Conservation (phyloP, 2,888 invertebrate species). For the Lissocephala sabroskyi region DNA sequence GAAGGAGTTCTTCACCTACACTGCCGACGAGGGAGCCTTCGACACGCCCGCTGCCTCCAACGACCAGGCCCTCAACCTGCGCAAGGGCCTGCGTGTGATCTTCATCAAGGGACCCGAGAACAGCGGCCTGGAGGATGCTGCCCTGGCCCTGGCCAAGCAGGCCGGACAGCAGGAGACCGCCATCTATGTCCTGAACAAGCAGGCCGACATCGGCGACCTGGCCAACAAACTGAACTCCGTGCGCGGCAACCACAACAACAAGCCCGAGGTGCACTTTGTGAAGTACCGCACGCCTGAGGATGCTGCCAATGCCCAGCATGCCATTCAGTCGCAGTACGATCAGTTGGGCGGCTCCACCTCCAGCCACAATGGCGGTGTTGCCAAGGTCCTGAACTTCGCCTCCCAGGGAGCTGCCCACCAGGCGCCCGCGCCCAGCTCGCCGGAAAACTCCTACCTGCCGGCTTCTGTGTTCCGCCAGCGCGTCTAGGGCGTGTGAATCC, state of each 20-base stretch:
- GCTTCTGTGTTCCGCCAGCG: conserved; percentile 50
- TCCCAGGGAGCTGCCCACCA: conserved; percentile 33
- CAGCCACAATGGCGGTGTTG: conserved; percentile 57
- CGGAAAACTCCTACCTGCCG: conserved; percentile 50
- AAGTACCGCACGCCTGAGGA: conserved; percentile 68
- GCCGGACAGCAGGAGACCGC: conserved; percentile 64
- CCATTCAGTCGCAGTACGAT: conserved; percentile 66
- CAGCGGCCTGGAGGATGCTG: conserved; percentile 60
- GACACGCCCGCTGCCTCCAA: conserved; percentile 41
- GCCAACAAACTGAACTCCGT: conserved; percentile 54
- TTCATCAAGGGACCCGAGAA: conserved; percentile 71
- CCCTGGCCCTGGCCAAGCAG: conserved; percentile 51
- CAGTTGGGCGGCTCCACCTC: conserved; percentile 49
- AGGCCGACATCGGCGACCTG: conserved; percentile 58
- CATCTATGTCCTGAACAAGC: conserved; percentile 66
- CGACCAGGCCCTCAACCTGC: conserved; percentile 37
- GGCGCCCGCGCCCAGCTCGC: conserved; percentile 19
- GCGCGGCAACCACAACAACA: conserved; percentile 44
- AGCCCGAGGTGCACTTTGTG: conserved; percentile 68
- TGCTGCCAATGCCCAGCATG: conserved; percentile 63
- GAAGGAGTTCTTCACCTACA: conserved; percentile 66
- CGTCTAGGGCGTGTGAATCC: conserved; percentile 21
- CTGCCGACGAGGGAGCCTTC: conserved; percentile 64
- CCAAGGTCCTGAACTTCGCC: conserved; percentile 63
- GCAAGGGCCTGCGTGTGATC: conserved; percentile 64